These are phyloP conservation scores for Norana najaformis DNA, from an alignment of 2,888 invertebrate genomes.

Conservation along the genomic window DNA sequence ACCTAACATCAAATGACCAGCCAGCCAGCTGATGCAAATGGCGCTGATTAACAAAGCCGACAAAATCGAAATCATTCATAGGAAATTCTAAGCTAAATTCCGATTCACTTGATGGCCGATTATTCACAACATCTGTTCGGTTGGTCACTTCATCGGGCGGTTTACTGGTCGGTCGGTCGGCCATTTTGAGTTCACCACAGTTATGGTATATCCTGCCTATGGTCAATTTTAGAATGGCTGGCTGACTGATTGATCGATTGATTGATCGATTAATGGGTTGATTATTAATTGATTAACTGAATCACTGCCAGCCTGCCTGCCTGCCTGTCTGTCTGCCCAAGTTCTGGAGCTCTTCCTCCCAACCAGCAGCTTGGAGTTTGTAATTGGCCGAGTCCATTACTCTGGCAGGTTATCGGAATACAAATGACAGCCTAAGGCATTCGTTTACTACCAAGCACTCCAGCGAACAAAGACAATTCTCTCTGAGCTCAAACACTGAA, in stretches of 20 bases:
- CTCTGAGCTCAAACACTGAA: too few relatives aligned
- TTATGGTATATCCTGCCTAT: not conserved
- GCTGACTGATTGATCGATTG: not conserved
- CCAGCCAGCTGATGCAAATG: not conserved
- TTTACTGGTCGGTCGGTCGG: not conserved
- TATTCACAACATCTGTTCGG: not conserved
- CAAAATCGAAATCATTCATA: not conserved
- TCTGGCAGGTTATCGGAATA: not conserved
- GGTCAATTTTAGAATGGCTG: not conserved
- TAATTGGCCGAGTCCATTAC: not conserved
- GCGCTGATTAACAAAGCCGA: not conserved
- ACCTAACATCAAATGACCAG: not conserved
- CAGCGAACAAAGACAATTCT: not conserved
- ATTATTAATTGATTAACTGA: not conserved
- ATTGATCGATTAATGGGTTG: not conserved
- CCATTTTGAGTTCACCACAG: not conserved
- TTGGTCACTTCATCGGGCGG: not conserved
- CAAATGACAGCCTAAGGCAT: not conserved
- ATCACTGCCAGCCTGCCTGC: not conserved
- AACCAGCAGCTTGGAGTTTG: not conserved
- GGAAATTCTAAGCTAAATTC: not conserved
- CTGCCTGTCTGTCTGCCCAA: not conserved
- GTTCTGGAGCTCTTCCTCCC: too few relatives aligned
- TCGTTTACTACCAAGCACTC: not conserved
- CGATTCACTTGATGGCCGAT: not conserved